Evolutionary conservation across 2,888 invertebrate species (phyloP).

Genomic region (Zele albiditarsus): DNA sequence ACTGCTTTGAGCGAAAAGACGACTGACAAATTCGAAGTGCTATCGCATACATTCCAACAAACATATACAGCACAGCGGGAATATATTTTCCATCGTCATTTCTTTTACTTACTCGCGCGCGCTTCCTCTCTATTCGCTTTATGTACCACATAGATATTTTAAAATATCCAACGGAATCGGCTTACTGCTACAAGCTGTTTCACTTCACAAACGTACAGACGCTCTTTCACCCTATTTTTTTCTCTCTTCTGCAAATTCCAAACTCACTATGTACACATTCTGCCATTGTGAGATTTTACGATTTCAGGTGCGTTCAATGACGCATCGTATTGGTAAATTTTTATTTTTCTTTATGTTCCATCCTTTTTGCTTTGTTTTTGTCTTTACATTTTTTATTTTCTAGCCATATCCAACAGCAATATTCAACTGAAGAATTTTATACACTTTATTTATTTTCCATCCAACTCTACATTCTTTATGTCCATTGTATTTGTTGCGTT

Average conservation of each 20-base stretch:
- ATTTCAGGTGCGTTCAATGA: conserved; percentile 1
- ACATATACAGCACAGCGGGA: background rate
- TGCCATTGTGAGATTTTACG: background rate
- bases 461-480: background rate
- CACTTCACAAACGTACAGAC: background rate
- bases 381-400: too few relatives aligned
- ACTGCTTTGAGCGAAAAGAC: background rate
- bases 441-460: background rate
- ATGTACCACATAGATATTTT: background rate
- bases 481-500: background rate
- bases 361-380: background rate
- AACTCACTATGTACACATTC: background rate
- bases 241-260: background rate
- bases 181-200: background rate
- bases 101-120: background rate
- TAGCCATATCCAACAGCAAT: background rate
- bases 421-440: conserved; percentile 1
- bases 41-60: background rate
- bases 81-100: background rate
- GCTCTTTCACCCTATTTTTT: background rate
- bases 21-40: background rate
- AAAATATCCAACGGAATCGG: background rate
- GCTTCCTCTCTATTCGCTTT: background rate
- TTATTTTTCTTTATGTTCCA: background rate
- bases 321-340: conserved; percentile 6